These are phyloP conservation scores for Propithecus coquereli DNA, from an alignment of 2,113 vertebrate genomes.

Conservation along the genomic window DNA sequence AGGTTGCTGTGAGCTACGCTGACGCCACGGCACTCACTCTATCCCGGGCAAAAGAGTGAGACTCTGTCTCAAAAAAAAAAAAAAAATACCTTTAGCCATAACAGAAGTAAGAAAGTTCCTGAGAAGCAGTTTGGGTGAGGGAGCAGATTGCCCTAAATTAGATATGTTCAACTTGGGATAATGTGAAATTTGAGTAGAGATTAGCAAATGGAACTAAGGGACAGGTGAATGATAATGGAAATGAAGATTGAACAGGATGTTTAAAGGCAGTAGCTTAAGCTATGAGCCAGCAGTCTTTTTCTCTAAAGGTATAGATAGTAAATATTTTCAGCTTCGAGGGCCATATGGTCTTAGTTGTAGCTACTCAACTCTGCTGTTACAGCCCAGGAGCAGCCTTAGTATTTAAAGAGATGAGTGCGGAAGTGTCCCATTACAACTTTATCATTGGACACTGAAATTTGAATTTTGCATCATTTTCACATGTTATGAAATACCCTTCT, in stretches of 20 bases:
- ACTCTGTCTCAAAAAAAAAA: no score
- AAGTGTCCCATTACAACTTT: background rate
- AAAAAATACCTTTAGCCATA: background rate
- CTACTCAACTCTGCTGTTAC: background rate
- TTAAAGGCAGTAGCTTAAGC: background rate
- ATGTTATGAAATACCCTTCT: background rate
- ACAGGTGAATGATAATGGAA: background rate
- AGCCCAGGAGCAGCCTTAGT: background rate
- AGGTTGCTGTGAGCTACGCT: no score
- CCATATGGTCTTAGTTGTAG: rapidly evolving
- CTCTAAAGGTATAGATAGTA: background rate
- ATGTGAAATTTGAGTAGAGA: background rate
- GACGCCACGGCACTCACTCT: no score
- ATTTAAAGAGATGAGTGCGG: rapidly evolving
- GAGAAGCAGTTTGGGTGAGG: background rate
- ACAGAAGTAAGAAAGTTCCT: background rate
- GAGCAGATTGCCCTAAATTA: background rate
- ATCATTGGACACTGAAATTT: background rate
- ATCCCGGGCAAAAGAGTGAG: no score
- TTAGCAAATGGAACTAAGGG: background rate
- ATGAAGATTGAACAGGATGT: background rate
- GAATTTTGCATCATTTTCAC: background rate
- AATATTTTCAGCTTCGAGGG: background rate
- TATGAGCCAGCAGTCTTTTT: background rate
- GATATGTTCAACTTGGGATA: background rate